Conservation (phyloP, 2,888 invertebrate species). For the Eupithecia pulchellata region DNA sequence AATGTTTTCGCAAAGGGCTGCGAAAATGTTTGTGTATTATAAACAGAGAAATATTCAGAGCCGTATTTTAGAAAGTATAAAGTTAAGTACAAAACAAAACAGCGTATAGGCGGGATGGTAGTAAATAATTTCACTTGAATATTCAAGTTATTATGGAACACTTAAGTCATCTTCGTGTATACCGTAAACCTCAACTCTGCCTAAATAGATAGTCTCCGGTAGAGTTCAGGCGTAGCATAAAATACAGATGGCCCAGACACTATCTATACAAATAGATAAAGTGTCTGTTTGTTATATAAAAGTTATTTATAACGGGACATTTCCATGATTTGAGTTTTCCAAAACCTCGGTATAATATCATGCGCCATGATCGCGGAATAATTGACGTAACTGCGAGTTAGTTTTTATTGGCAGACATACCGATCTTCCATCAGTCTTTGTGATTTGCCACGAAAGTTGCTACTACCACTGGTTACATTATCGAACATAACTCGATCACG, state of each 20-base stretch:
- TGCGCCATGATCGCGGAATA: no score
- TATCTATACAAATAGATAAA: background rate
- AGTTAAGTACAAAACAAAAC: background rate
- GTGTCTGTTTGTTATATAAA: background rate
- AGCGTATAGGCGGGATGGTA: background rate
- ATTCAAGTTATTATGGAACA: slow-evolving; percentile 27
- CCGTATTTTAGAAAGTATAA: background rate
- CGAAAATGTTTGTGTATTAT: background rate
- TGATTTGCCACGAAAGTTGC: no score
- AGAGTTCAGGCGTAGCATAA: slow-evolving; percentile 15
- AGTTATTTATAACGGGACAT: no score
- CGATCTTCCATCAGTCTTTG: no score
- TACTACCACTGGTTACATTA: no score
- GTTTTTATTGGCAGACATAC: no score
- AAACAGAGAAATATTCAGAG: background rate
- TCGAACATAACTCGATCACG: no score
- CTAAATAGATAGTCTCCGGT: slow-evolving; percentile 54
- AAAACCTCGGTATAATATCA: no score
- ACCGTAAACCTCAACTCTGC: slow-evolving; percentile 31
- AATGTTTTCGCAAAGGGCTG: background rate
- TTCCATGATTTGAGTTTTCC: no score
- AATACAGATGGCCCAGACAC: slow-evolving; percentile 6
- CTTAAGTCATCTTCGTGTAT: slow-evolving; percentile 22
- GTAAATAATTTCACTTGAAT: slow-evolving; percentile 25
- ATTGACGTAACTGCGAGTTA: no score